Percentiles rank a stretch among this genome's conserved stretches.
Conservation (phyloP, 2,113 vertebrate genomes). For the Gymnarchus niloticus region DNA sequence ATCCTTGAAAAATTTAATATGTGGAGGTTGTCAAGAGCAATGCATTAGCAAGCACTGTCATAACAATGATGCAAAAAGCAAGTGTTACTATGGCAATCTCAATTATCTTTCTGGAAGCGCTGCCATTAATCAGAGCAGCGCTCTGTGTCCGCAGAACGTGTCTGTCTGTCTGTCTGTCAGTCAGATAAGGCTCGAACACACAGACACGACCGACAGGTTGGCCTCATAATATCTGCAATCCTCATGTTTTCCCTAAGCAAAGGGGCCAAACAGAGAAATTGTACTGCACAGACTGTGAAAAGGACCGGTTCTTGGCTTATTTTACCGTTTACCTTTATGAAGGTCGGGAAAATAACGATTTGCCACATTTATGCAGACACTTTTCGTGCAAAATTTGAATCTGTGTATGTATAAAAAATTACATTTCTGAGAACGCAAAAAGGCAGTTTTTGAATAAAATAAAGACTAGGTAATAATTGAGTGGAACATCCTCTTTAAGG, state of each 20-base stretch:
- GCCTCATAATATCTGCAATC: not conserved
- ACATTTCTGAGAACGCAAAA: no score
- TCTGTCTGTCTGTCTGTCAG: not conserved
- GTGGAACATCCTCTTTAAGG: not conserved
- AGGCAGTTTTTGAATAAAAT: not conserved
- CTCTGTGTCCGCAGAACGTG: not conserved
- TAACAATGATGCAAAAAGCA: conserved; percentile 3
- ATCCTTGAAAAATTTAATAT: conserved; percentile 5
- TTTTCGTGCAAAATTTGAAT: no score
- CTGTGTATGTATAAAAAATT: no score
- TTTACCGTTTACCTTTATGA: not conserved
- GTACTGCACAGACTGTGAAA: no score
- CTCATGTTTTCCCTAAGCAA: not conserved
- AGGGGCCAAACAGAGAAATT: not conserved
- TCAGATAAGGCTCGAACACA: no score
- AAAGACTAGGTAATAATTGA: not conserved
- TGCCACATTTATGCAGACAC: not conserved
- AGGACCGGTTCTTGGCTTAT: no score
- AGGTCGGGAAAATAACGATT: not conserved
- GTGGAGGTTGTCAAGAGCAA: conserved; percentile 10
- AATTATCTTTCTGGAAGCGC: not conserved
- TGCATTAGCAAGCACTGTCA: conserved; percentile 13
- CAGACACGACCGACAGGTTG: no score
- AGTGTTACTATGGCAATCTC: conserved; percentile 6
- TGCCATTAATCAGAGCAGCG: not conserved